Base-by-base conservation (phyloP, 1,140 invertebrate species). In the Chrysomallon squamiferum region DNA sequence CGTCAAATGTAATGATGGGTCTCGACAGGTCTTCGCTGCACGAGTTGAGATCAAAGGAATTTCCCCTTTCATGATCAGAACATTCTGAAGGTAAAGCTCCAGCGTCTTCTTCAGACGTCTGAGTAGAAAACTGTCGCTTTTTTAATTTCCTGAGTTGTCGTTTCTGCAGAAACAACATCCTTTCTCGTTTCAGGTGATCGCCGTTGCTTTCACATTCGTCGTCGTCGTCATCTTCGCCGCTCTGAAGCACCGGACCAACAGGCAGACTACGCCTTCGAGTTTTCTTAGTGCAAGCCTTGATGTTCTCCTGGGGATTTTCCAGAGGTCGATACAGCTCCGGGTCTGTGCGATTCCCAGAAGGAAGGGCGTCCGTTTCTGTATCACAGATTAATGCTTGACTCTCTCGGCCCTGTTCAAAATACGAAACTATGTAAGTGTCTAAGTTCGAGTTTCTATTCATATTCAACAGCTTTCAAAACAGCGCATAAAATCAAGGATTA, bases 331-430 rank as follows among this genome's bases (percentile, higher is more conserved):
- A 38, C 35, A 59, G 38, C 41, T 59, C 58, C 1, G 58, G 35
- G 38, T 59, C 58, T n/a, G 58, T 59, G 2, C 32, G 4, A 27
- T 59, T 59, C n/a, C 58, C 58, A 2, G 35, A 27, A n/a, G 58
- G 58, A 9, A 59, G 35, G 15, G 35, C 35, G 35, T 38, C 38
- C 35, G n/a, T 59, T n/a, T 59, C 58, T 3, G 18, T 43, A 38
- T 59, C 58, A 45, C n/a, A 35, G 56, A 18, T 13, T 29, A 33
- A 33, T 20, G 15, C 13, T 9, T 58, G n/a, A 6, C 30, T 32
- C 27, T 20, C 25, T 6, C 20, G 2, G 13, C 25, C 56, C 56
- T 58, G 56, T 47, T 6, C 50, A 25, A 54, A 27, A 54, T 18
- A 4, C 4, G 25, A 54, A 54, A 27, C 4, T 54, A n/a, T 22